Evolutionary conservation across 2,888 invertebrate genomes (phyloP).

Genomic region (Drosophila setosimentum): DNA sequence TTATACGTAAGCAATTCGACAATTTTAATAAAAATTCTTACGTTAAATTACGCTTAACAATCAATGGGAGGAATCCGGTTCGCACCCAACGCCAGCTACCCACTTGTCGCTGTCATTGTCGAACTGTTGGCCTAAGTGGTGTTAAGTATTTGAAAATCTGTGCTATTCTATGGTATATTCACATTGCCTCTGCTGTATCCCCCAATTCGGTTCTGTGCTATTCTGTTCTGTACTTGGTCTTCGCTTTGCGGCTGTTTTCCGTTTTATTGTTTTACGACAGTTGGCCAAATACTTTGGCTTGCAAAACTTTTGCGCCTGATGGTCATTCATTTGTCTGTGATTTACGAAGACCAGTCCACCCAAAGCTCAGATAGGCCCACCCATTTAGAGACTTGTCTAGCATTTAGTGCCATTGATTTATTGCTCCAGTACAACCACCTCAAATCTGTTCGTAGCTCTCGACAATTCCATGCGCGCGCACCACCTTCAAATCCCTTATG

Average conservation of each 20-base stretch:
- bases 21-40: slow-evolving; percentile 78
- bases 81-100: neutral
- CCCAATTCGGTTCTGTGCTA: neutral
- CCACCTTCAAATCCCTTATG: slow-evolving; percentile 69
- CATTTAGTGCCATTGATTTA: slow-evolving; percentile 74
- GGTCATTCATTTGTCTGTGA: slow-evolving; percentile 79
- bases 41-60: slow-evolving; percentile 68
- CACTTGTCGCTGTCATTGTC: slow-evolving; percentile 62
- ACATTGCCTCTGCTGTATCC: neutral
- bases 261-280: slow-evolving; percentile 78
- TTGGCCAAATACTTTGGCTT: slow-evolving; percentile 75
- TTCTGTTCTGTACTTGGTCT: slow-evolving; percentile 18
- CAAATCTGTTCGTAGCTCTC: slow-evolving; percentile 71
- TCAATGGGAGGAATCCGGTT: slow-evolving; percentile 27
- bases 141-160: slow-evolving; percentile 78
- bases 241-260: slow-evolving; percentile 55
- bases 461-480: slow-evolving; percentile 70
- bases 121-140: slow-evolving; percentile 71
- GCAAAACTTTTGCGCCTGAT: slow-evolving; percentile 71
- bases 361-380: neutral
- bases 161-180: slow-evolving; percentile 30
- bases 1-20: slow-evolving; percentile 63
- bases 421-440: slow-evolving; percentile 43
- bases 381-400: slow-evolving; percentile 35
- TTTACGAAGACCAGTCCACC: slow-evolving; percentile 56